phyloP scores from a whole-genome alignment of 2,797 vertebrate species.

The Phrynocephalus guinanensis region DNA sequence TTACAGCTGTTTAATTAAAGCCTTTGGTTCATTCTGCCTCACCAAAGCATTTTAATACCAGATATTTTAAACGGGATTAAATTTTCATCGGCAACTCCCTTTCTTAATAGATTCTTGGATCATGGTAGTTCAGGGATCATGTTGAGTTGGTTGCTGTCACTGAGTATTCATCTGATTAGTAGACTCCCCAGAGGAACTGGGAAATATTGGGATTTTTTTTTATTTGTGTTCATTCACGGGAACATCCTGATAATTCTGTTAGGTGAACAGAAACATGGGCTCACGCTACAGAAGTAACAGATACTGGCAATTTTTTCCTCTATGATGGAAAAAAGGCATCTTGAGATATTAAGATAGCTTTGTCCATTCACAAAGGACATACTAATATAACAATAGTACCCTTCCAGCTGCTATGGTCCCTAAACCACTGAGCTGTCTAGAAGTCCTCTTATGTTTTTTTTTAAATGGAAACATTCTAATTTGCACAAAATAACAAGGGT shows the following conservation, averaged over 20 bases:
- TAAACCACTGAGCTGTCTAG: too few species aligned
- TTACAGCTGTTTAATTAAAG: slow-evolving; percentile 60
- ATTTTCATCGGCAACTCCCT: background rate
- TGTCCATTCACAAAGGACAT: too few species aligned
- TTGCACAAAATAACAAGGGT: too few species aligned
- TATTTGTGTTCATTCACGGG: background rate
- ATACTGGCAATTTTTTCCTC: too few species aligned
- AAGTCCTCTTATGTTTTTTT: too few species aligned
- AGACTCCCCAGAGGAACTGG: background rate
- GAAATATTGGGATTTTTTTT: background rate
- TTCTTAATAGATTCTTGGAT: background rate
- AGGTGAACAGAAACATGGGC: too few species aligned
- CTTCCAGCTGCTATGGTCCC: too few species aligned
- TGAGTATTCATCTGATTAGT: background rate
- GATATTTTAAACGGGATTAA: slow-evolving; percentile 41
- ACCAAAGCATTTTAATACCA: slow-evolving; percentile 49
- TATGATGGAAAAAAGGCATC: too few species aligned
- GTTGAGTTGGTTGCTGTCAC: background rate
- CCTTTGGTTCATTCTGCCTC: slow-evolving; percentile 51
- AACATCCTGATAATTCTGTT: background rate
- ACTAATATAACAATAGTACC: too few species aligned
- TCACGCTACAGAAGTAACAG: background rate
- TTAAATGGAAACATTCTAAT: too few species aligned
- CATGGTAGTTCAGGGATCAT: background rate
- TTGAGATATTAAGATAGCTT: too few species aligned